Base-by-base conservation (phyloP, 2,888 invertebrate species). In the Drosophila koepferae region DNA sequence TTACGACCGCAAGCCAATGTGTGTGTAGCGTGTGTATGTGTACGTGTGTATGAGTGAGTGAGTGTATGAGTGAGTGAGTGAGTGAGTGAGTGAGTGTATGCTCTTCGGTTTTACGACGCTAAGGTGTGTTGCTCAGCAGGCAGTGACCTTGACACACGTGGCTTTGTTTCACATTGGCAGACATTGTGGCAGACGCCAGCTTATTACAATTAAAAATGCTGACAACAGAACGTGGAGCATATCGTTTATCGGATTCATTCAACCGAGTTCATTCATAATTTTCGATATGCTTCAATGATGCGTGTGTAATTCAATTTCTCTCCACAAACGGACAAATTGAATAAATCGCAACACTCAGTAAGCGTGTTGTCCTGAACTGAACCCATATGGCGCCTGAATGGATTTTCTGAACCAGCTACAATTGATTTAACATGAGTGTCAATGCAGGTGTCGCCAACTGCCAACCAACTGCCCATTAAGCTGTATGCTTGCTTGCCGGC, bases 261-360 rank as follows among this genome's bases (percentile, higher is more conserved):
- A 62, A 18, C 8, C 10, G 14, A 43, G 28, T 18, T 20, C 58
- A 40, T 40, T 63, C 74, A 69, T 56, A 43, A 65, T 49, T 62
- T 55, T 46, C 58, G 23, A 54, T 40, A 28, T 36, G 28, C 36
- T 16, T 48, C 63, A 65, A 18, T 44, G 60, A 74, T 63, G 65
- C 56, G 79, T 34, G 53, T 14, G 44, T 46, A 63, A 71, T 63
- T 74, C 65, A 63, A 69, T 74, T 65, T 49, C 36, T 62, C 34
- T 36, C 58, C 70, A 58, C 12, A 1, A 41, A 20, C 14, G 5
- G n/a, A 23, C 18, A 10, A 16, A 41, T 56, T 55, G 34, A 40
- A 65, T 44, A 51, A 44, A 62, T 65, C 38, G 55, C 46, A 34
- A 28, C 44, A 46, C 20, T 7, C 41, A 28, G n/a, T 12, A 28